phyloP scores from a whole-genome alignment of 2,113 vertebrate genomes.

The Oriolus oriolus region DNA sequence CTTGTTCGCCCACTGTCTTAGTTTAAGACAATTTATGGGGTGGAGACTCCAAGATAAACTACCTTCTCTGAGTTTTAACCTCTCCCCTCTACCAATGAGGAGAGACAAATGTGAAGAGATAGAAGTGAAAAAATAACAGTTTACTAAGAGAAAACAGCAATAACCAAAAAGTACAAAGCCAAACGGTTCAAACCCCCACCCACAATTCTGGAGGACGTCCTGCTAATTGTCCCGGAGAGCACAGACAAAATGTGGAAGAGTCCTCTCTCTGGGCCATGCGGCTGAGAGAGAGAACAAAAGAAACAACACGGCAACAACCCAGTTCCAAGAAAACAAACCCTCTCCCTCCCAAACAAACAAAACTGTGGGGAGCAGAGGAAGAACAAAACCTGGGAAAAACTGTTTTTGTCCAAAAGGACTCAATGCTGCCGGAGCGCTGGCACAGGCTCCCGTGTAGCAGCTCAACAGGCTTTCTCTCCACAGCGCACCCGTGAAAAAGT shows the following conservation, averaged over 20 bases:
- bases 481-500: rapidly evolving
- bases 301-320: background rate
- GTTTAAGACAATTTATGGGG: background rate
- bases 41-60: background rate
- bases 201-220: background rate
- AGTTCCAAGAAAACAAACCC: background rate
- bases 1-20: background rate
- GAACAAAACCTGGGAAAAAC: background rate
- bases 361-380: background rate
- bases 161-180: background rate
- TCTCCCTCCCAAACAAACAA: background rate
- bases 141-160: background rate
- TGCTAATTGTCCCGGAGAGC: background rate
- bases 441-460: background rate
- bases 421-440: background rate
- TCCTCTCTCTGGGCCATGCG: background rate
- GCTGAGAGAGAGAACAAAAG: background rate
- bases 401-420: background rate
- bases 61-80: background rate
- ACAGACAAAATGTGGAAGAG: too few species aligned
- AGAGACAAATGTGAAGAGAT: background rate
- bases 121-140: background rate
- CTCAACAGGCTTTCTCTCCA: background rate
- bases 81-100: background rate
- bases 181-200: background rate